These are phyloP conservation scores for Rachycentron canadum DNA, from an alignment of 2,797 vertebrate species.

Conservation along the genomic window DNA sequence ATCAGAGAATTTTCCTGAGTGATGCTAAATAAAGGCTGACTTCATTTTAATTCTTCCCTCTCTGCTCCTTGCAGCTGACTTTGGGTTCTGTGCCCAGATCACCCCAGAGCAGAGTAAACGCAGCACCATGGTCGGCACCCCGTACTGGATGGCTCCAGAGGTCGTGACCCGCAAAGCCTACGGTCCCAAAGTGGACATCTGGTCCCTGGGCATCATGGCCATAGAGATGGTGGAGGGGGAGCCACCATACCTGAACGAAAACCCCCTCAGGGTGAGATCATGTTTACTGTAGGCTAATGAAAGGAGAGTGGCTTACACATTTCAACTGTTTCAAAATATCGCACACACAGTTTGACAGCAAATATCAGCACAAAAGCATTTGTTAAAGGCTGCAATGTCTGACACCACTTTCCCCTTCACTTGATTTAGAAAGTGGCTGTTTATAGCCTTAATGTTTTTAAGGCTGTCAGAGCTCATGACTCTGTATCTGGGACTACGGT, in stretches of 20 bases:
- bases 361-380: neutral
- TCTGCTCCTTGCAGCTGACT: slow-evolving; percentile 88
- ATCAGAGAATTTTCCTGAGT: too few relatives aligned
- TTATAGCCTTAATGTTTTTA: too few relatives aligned
- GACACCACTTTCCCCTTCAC: too few relatives aligned
- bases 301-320: too few relatives aligned
- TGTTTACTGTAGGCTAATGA: neutral
- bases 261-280: slow-evolving; percentile 90
- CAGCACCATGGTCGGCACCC: slow-evolving; percentile 98
- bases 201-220: slow-evolving; percentile 98
- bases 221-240: slow-evolving; percentile 98
- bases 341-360: neutral
- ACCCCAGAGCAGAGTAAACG: slow-evolving; percentile 97
- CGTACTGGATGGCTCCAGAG: slow-evolving; percentile 98
- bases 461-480: too few relatives aligned
- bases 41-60: neutral
- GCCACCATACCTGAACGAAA: slow-evolving; percentile 96
- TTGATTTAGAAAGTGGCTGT: too few relatives aligned
- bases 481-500: too few relatives aligned
- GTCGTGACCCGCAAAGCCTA: slow-evolving; percentile 96
- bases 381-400: too few relatives aligned
- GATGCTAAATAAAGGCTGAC: too few relatives aligned
- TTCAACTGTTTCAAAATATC: too few relatives aligned
- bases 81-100: slow-evolving; percentile 97
- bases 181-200: slow-evolving; percentile 97